phyloP scores from a whole-genome alignment of 2,797 vertebrate genomes.

The Eulemur coronatus region DNA sequence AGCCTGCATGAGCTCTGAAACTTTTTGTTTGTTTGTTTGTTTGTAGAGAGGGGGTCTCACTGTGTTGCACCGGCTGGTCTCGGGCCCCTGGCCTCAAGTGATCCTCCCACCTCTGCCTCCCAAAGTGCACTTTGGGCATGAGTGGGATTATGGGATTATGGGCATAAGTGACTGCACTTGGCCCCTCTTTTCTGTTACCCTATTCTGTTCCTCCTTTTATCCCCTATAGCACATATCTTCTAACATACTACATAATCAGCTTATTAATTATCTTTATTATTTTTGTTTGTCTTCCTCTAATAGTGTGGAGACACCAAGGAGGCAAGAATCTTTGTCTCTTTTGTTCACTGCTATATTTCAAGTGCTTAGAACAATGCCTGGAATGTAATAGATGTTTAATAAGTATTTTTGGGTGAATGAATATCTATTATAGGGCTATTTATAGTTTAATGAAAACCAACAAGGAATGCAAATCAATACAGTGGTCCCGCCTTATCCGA shows the following conservation, averaged over 20 bases:
- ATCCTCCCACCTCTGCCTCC: background rate
- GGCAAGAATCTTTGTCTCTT: background rate
- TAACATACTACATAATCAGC: background rate
- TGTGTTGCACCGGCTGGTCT: background rate
- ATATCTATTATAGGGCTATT: background rate
- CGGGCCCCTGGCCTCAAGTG: background rate
- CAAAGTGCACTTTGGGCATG: too few relatives aligned
- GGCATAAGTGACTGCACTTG: too few relatives aligned
- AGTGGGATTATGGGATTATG: background rate
- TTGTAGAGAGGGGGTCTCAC: background rate
- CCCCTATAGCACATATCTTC: background rate
- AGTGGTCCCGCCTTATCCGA: background rate
- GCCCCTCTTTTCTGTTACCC: background rate
- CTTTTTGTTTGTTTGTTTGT: too few relatives aligned
- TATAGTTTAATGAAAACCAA: background rate
- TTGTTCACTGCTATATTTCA: background rate
- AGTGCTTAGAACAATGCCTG: background rate
- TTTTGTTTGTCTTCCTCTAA: background rate
- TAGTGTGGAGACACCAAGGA: background rate
- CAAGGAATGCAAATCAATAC: background rate
- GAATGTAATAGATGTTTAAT: background rate
- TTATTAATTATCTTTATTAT: background rate
- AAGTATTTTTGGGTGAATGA: background rate
- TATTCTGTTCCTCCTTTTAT: background rate
- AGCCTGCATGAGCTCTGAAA: background rate